Conservation (phyloP, 2,113 vertebrate species). For the Lagenorhynchus albirostris region DNA sequence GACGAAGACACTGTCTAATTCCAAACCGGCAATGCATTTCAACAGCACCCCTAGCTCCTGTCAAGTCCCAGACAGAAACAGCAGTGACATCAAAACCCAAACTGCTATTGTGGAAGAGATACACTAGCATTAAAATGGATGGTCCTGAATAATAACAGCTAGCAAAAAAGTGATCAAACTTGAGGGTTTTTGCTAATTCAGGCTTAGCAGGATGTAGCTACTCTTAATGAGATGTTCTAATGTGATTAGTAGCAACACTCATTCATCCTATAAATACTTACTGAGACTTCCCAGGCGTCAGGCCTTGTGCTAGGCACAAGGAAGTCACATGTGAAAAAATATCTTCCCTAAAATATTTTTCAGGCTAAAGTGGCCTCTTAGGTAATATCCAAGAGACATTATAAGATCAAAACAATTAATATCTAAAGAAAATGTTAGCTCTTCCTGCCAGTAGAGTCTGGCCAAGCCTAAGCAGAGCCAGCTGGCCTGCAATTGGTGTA, state of each 20-base stretch:
- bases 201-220: neutral
- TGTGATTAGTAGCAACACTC: neutral
- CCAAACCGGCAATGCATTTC: neutral
- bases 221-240: neutral
- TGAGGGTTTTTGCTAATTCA: neutral
- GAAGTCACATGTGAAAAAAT: constrained; percentile 10
- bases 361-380: neutral
- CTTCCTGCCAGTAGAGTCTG: neutral
- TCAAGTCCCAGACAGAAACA: neutral
- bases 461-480: neutral
- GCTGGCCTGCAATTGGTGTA: neutral
- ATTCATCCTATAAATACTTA: neutral
- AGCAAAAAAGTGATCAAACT: neutral
- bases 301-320: neutral
- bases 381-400: neutral
- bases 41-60: neutral
- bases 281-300: neutral
- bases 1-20: neutral
- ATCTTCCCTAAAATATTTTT: constrained; percentile 11
- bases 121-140: neutral
- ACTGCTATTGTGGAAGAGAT: neutral
- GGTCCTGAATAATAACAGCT: neutral
- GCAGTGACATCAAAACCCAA: neutral
- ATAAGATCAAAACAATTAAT: neutral
- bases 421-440: neutral